Percentiles rank a stretch among this genome's conserved stretches.
Conservation (phyloP, 2,797 vertebrate species). For the Dallia pectoralis region DNA sequence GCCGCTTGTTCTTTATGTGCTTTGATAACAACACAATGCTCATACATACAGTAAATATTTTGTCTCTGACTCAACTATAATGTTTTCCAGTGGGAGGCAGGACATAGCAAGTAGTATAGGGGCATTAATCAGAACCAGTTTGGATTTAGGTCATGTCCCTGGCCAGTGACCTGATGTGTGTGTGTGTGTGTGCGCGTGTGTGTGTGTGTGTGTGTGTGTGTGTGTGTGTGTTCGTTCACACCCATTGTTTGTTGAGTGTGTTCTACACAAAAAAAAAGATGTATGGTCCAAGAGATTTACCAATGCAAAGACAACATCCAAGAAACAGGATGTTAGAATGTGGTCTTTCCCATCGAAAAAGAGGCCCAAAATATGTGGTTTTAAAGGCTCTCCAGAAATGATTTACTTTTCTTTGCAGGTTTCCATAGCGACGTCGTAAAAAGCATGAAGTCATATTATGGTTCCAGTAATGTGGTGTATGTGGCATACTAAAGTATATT, state of each 20-base stretch:
- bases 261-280: not conserved
- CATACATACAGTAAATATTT: not conserved
- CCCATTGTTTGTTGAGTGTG: not conserved
- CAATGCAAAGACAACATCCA: not conserved
- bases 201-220: slow-evolving; percentile 2
- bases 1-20: not conserved
- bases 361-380: not conserved
- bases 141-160: slow-evolving; percentile 53
- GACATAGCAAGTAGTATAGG: not conserved
- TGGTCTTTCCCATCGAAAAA: not conserved
- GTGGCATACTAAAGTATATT: slow-evolving; percentile 33
- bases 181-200: not conserved
- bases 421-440: slow-evolving; percentile 28
- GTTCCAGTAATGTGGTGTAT: not conserved
- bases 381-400: slow-evolving; percentile 11
- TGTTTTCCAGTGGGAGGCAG: not conserved
- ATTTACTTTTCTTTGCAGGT: slow-evolving; percentile 14
- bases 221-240: slow-evolving; percentile 11
- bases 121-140: slow-evolving; percentile 45
- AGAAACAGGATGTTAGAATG: not conserved
- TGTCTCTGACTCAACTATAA: not conserved
- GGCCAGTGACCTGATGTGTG: not conserved
- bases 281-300: not conserved
- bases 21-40: not conserved
- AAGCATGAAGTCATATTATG: not conserved